Evolutionary conservation across 1,140 invertebrate species (phyloP).

Genomic region (Lepidotrigona ventralis): DNA sequence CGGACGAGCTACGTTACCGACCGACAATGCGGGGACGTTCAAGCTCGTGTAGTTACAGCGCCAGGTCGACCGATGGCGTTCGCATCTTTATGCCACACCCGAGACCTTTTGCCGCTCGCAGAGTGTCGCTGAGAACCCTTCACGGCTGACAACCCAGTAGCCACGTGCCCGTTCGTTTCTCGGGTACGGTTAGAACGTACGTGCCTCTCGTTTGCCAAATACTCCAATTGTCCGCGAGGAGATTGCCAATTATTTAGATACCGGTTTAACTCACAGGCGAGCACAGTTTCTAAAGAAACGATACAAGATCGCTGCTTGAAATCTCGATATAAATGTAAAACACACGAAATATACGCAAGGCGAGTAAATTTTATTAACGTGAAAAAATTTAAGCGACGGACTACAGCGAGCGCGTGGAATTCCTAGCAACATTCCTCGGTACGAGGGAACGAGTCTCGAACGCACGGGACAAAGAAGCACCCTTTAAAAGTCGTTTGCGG

Average conservation of each 20-base stretch:
- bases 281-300: accelerated
- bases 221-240: neutral
- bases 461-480: conserved; percentile 35
- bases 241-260: no score
- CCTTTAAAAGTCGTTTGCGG: conserved; percentile 69
- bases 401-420: neutral
- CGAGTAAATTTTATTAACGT: neutral
- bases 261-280: neutral
- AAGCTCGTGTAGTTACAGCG: conserved; percentile 9
- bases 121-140: conserved; percentile 49
- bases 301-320: no score
- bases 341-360: neutral
- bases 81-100: conserved; percentile 73
- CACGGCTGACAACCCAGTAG: conserved; percentile 58
- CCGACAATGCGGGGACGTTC: neutral
- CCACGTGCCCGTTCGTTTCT: conserved; percentile 67
- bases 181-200: conserved; percentile 61
- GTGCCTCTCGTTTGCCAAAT: conserved; percentile 17
- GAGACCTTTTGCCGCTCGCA: conserved; percentile 64
- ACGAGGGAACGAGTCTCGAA: neutral
- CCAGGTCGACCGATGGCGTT: conserved; percentile 69
- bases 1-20: conserved; percentile 63
- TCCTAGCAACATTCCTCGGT: neutral
- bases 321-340: neutral
- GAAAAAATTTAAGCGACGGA: neutral